Conservation (phyloP, 1,140 invertebrate species). For the Lethrus apterus region DNA sequence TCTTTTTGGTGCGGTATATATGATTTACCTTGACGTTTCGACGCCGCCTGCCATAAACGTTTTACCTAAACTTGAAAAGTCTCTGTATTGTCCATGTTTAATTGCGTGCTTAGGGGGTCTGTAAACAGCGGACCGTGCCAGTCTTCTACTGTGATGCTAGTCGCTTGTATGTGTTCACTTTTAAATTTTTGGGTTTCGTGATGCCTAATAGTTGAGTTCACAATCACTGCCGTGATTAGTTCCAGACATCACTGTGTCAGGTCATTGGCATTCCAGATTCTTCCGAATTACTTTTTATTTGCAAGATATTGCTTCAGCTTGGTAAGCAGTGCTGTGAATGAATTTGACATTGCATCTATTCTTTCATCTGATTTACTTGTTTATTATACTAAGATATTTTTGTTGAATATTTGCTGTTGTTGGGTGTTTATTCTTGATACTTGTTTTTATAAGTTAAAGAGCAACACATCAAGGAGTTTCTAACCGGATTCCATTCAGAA, state of each 20-base stretch:
- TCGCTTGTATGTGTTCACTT: conserved; percentile 23
- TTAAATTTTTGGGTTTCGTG: conserved; percentile 16
- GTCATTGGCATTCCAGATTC: conserved; percentile 6
- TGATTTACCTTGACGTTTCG: background rate
- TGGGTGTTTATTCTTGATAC: background rate
- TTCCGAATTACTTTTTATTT: background rate
- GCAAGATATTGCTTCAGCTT: background rate
- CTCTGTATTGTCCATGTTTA: background rate
- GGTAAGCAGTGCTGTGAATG: background rate
- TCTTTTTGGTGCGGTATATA: background rate
- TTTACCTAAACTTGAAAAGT: conserved; percentile 3
- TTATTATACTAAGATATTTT: background rate
- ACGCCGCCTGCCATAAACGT: conserved; percentile 7
- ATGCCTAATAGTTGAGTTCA: conserved; percentile 20
- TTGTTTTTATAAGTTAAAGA: too few species aligned
- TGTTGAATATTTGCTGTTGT: background rate
- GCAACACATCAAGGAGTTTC: too few species aligned
- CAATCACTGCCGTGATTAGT: conserved; percentile 25
- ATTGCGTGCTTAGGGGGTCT: conserved; percentile 3
- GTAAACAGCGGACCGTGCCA: conserved; percentile 2
- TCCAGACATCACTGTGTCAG: background rate
- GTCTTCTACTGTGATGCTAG: conserved; percentile 14
- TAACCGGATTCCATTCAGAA: too few species aligned
- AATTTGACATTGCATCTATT: conserved; percentile 8
- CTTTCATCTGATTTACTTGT: background rate